These are phyloP conservation scores for Platycercus adscitus DNA, from an alignment of 2,113 vertebrate species.

Conservation along the genomic window DNA sequence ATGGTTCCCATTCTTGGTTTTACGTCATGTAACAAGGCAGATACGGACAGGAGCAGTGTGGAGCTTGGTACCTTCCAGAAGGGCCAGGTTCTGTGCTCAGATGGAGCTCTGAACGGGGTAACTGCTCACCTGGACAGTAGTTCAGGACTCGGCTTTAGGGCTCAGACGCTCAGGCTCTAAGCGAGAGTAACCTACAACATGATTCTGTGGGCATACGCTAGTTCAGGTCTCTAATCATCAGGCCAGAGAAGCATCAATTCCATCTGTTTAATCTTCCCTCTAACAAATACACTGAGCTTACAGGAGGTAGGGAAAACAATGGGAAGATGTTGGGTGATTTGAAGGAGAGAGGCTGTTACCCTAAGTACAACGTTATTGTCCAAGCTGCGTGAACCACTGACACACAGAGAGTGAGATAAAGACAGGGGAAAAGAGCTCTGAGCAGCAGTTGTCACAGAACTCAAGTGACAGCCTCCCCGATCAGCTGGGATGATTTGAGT, in stretches of 20 bases:
- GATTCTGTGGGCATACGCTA: fast-evolving
- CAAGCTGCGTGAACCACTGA: neutral
- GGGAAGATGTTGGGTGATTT: neutral
- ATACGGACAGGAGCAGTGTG: neutral
- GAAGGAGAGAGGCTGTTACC: neutral
- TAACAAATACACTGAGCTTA: neutral
- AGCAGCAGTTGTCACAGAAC: neutral
- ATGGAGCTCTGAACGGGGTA: neutral
- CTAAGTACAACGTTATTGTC: neutral
- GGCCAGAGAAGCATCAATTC: neutral
- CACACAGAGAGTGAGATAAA: neutral
- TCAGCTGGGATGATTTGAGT: neutral
- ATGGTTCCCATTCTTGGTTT: neutral
- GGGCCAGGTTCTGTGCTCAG: neutral
- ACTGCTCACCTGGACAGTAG: neutral
- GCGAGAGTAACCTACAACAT: neutral
- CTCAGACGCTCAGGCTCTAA: neutral
- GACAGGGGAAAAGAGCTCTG: neutral
- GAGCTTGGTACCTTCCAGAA: fast-evolving
- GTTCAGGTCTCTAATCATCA: neutral
- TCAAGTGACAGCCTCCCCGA: neutral
- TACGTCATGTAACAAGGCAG: neutral
- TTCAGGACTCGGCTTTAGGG: neutral
- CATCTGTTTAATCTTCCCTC: neutral
- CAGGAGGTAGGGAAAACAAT: neutral